Evolutionary conservation across 2,888 invertebrate genomes (phyloP).

Genomic region (Chesias legatella): DNA sequence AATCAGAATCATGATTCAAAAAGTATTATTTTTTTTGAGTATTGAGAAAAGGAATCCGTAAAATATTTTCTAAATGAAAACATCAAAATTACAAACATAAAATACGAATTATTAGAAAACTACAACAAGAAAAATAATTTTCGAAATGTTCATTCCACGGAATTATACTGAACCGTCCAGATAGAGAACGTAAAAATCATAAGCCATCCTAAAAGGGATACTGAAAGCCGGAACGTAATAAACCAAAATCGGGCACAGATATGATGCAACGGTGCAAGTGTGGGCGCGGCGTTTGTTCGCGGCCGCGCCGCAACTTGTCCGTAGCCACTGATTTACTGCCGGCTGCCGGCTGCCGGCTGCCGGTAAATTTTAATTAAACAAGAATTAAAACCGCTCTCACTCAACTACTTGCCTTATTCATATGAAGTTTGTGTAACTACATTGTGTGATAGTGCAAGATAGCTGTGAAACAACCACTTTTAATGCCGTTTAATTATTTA

Average conservation of each 20-base stretch:
- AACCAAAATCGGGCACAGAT: constrained; percentile 14
- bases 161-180: too few species aligned
- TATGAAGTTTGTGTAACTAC: constrained; percentile 1
- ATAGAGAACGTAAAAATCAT: too few species aligned
- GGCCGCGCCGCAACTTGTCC: constrained; percentile 36
- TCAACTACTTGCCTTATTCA: constrained; percentile 10
- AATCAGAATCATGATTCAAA: too few species aligned
- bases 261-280: constrained; percentile 31
- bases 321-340: constrained; percentile 49
- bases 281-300: constrained; percentile 30
- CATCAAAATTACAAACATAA: too few species aligned
- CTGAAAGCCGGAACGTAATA: constrained; percentile 3
- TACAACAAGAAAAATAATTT: too few species aligned
- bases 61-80: too few species aligned
- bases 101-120: too few species aligned
- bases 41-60: too few species aligned
- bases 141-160: too few species aligned
- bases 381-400: constrained; percentile 45
- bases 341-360: constrained; percentile 37
- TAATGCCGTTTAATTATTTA: too few species aligned
- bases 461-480: not conserved
- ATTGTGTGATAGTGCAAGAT: not conserved
- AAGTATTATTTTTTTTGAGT: too few species aligned
- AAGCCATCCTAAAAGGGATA: too few species aligned
- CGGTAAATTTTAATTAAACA: constrained; percentile 53